Evolutionary conservation across 2,888 invertebrate genomes (phyloP).

Genomic region (Agrilus biguttatus): DNA sequence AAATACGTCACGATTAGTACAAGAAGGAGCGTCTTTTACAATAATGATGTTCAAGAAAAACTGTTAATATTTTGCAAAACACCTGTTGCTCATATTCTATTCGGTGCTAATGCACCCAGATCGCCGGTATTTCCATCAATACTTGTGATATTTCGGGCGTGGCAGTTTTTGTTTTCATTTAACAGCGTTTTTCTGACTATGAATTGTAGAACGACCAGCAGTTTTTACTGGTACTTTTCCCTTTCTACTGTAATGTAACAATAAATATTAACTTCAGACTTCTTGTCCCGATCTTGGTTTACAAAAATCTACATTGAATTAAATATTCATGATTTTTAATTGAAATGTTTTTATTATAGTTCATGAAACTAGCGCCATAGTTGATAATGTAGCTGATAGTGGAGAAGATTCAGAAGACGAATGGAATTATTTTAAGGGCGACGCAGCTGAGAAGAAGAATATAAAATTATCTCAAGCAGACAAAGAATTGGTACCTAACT

Average conservation of each 20-base stretch:
- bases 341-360: constrained; percentile 21
- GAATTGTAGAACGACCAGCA: too few species aligned
- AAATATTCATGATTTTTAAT: too few species aligned
- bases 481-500: constrained; percentile 14
- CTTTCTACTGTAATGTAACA: neutral
- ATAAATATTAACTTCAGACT: too few species aligned
- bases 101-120: neutral
- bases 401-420: constrained; percentile 74
- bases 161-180: too few species aligned
- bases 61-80: too few species aligned
- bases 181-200: neutral
- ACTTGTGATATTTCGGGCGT: too few species aligned
- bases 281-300: too few species aligned
- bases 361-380: constrained; percentile 35
- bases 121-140: constrained; percentile 4
- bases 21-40: too few species aligned
- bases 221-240: neutral
- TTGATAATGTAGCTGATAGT: constrained; percentile 63
- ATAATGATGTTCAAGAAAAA: too few species aligned
- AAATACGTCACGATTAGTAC: too few species aligned
- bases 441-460: constrained; percentile 47
- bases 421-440: constrained; percentile 71
- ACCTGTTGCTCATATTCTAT: too few species aligned
- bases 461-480: constrained; percentile 33
- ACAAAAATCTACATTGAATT: too few species aligned